phyloP scores from a whole-genome alignment of 2,797 vertebrate species.

The Moxostoma hubbsi region DNA sequence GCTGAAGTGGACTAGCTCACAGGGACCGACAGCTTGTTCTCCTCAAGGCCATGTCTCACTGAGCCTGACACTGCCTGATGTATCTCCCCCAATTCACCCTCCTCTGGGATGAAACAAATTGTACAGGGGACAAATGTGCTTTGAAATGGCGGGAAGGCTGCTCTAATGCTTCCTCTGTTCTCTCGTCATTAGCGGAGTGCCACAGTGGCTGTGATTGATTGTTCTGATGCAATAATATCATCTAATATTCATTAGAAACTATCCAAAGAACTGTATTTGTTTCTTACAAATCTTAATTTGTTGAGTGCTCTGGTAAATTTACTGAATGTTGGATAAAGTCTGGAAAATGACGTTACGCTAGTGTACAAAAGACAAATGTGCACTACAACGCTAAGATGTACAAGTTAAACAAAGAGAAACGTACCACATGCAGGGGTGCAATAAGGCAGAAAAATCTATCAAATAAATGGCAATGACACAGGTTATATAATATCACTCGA shows the following conservation, averaged over 20 bases:
- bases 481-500: slow-evolving; percentile 21
- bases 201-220: slow-evolving; percentile 61
- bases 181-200: slow-evolving; percentile 59
- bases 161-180: slow-evolving; percentile 59
- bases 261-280: slow-evolving; percentile 61
- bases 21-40: slow-evolving; percentile 17
- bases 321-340: slow-evolving; percentile 21
- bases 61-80: slow-evolving; percentile 46
- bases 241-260: slow-evolving; percentile 72
- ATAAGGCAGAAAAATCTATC: slow-evolving; percentile 17
- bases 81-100: slow-evolving; percentile 44
- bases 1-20: slow-evolving; percentile 8
- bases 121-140: slow-evolving; percentile 55
- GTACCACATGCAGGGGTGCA: slow-evolving; percentile 30
- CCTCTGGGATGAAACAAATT: slow-evolving; percentile 51
- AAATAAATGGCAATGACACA: slow-evolving; percentile 13
- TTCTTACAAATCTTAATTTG: slow-evolving; percentile 64
- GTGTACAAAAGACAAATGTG: slow-evolving; percentile 21
- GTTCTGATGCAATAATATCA: slow-evolving; percentile 64
- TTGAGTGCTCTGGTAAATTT: slow-evolving; percentile 52
- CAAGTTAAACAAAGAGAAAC: slow-evolving; percentile 35
- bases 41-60: slow-evolving; percentile 39
- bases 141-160: slow-evolving; percentile 52
- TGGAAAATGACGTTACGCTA: slow-evolving; percentile 32
- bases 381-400: slow-evolving; percentile 16